These are phyloP conservation scores for Prunella fulvescens DNA, from an alignment of 2,113 vertebrate genomes.

Conservation along the genomic window DNA sequence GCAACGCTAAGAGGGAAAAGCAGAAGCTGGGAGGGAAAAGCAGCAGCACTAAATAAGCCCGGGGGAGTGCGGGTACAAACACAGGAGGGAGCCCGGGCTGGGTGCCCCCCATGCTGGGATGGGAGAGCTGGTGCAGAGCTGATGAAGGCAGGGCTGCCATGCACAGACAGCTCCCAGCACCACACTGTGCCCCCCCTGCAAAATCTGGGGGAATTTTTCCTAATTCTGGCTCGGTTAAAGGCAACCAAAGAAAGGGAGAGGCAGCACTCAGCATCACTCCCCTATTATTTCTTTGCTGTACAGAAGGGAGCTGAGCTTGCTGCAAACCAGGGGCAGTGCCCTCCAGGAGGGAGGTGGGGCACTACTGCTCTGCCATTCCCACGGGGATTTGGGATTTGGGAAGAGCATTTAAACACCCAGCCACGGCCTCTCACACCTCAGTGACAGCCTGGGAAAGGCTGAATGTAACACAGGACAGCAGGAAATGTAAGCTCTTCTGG, in stretches of 20 bases:
- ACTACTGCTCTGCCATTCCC: neutral
- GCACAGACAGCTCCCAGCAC: neutral
- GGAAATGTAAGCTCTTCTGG: neutral
- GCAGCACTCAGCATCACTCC: neutral
- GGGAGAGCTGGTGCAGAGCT: neutral
- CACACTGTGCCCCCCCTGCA: neutral
- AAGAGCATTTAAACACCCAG: neutral
- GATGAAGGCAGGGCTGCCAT: neutral
- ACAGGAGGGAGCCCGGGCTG: neutral
- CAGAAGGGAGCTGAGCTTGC: neutral
- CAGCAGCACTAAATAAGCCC: neutral
- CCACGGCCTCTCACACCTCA: fast-evolving
- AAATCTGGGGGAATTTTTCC: neutral
- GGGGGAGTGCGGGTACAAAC: neutral
- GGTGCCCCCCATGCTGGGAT: fast-evolving
- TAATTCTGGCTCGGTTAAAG: neutral
- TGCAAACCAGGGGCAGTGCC: neutral
- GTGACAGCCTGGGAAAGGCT: fast-evolving
- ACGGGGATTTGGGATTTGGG: neutral
- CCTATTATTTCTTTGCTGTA: neutral
- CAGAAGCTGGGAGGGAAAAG: neutral
- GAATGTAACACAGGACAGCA: fast-evolving
- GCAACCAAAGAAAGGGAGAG: neutral
- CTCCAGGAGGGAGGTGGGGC: fast-evolving
- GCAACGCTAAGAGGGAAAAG: neutral